phyloP scores from a whole-genome alignment of 2,888 invertebrate genomes.

The Dryobotodes eremita region DNA sequence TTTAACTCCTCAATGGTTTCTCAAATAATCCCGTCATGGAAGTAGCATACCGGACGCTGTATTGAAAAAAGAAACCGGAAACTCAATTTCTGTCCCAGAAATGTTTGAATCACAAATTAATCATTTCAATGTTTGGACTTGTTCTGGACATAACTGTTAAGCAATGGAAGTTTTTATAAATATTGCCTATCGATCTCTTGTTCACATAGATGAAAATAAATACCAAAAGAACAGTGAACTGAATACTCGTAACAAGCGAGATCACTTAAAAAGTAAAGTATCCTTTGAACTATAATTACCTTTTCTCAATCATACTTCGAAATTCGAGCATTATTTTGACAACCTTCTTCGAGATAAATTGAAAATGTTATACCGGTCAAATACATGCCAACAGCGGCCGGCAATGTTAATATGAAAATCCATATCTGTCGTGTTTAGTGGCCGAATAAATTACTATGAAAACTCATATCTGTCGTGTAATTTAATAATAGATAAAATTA shows the following conservation, averaged over 20 bases:
- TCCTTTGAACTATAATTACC: not conserved
- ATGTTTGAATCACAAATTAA: slow-evolving; percentile 25
- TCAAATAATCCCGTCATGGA: not conserved
- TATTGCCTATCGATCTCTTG: not conserved
- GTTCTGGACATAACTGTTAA: not conserved
- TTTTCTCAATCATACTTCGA: no score
- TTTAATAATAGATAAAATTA: no score
- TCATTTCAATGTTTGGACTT: not conserved
- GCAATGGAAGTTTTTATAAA: not conserved
- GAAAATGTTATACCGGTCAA: no score
- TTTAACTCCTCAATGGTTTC: slow-evolving; percentile 1
- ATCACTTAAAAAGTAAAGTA: not conserved
- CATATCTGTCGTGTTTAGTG: no score
- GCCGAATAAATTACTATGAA: no score
- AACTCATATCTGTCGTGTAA: no score
- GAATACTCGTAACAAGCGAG: no score
- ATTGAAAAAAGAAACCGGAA: slow-evolving; percentile 12
- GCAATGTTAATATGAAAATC: no score
- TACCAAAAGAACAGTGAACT: not conserved
- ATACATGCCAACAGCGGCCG: no score
- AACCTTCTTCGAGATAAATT: no score
- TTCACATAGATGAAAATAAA: not conserved
- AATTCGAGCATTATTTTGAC: no score
- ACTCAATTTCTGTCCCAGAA: slow-evolving; percentile 2
- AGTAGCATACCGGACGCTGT: not conserved